Evolutionary conservation across 2,797 vertebrate species (phyloP).

Genomic region (Crocodylus rhombifer): DNA sequence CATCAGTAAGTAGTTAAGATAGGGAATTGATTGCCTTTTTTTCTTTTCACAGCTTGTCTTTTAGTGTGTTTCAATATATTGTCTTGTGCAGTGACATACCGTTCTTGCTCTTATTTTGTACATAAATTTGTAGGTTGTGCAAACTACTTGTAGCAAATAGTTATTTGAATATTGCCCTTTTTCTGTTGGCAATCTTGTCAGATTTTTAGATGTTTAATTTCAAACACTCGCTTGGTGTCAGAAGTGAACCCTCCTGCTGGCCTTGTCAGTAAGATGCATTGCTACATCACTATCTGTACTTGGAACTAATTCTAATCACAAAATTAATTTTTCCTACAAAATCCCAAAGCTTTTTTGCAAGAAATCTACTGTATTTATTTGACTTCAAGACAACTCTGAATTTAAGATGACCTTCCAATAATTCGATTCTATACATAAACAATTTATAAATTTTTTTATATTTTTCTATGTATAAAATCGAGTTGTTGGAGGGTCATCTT

Average conservation of each 20-base stretch:
- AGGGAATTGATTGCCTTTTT: background rate
- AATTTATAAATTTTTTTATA: too few species aligned
- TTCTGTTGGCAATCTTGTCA: background rate
- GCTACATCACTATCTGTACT: background rate
- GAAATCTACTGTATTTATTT: too few species aligned
- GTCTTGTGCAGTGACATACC: background rate
- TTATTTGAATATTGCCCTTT: accelerated
- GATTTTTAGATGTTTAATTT: background rate
- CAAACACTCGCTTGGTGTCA: background rate
- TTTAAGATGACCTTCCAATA: too few species aligned
- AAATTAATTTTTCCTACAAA: background rate
- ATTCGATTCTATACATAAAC: too few species aligned
- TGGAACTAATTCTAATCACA: background rate
- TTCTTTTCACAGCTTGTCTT: background rate
- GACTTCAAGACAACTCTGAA: too few species aligned
- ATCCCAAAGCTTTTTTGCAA: background rate
- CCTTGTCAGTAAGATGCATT: background rate
- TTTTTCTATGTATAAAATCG: too few species aligned
- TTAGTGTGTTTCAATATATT: background rate
- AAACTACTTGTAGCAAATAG: background rate
- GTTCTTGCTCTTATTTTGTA: accelerated
- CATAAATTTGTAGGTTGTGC: background rate
- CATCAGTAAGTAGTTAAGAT: background rate
- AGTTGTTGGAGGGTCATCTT: too few species aligned
- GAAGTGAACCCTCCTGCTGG: background rate